Conservation (phyloP, 2,888 invertebrate genomes). For the Plebejus melissa region DNA sequence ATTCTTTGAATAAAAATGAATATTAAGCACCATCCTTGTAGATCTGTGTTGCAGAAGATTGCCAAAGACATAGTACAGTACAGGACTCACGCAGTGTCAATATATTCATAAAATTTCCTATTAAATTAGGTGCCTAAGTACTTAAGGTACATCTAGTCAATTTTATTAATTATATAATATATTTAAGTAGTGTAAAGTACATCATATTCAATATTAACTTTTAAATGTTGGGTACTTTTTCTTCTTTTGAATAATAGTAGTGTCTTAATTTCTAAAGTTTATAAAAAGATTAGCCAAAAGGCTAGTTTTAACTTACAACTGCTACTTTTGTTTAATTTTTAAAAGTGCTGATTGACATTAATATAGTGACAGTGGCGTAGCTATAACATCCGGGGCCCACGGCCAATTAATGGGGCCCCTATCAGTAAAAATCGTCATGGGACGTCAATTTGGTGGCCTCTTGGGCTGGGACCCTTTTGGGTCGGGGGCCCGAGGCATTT, state of each 20-base stretch:
- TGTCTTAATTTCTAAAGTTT: not conserved
- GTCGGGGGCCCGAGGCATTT: too few species aligned
- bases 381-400: too few species aligned
- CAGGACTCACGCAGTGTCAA: conserved; percentile 21
- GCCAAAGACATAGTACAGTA: conserved; percentile 30
- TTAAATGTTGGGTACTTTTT: not conserved
- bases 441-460: too few species aligned
- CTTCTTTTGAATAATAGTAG: not conserved
- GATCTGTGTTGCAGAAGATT: not conserved
- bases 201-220: not conserved
- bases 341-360: not conserved
- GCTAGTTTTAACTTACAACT: not conserved
- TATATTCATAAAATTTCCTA: conserved; percentile 21
- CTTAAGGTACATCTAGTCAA: conserved; percentile 61
- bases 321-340: not conserved
- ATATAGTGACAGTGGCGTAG: not conserved
- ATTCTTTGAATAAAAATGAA: not conserved
- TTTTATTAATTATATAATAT: conserved; percentile 41
- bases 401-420: too few species aligned
- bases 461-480: too few species aligned
- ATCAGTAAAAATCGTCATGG: too few species aligned
- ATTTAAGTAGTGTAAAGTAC: conserved; percentile 25
- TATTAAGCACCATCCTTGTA: too few species aligned
- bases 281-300: not conserved
- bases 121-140: conserved; percentile 50